Conservation (phyloP, 2,888 invertebrate species). For the Phaonia tiefii region DNA sequence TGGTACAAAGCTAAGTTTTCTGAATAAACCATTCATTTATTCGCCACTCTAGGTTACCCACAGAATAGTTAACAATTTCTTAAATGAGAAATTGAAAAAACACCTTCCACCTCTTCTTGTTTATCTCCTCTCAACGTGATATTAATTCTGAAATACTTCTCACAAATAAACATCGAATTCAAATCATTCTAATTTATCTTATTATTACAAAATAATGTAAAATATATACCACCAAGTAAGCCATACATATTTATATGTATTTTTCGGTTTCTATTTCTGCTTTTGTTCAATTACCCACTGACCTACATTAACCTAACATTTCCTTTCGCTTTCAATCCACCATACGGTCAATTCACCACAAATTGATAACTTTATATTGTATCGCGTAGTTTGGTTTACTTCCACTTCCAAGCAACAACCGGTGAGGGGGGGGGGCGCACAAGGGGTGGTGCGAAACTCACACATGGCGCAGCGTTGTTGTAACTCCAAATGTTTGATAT, state of each 20-base stretch:
- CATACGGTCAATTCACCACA: neutral
- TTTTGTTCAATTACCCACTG: conserved; percentile 16
- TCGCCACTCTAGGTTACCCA: too few species aligned
- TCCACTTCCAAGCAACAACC: too few species aligned
- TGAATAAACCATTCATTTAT: too few species aligned
- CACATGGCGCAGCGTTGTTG: conserved; percentile 68
- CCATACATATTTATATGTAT: conserved; percentile 1
- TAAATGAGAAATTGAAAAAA: too few species aligned
- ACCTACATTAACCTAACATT: conserved; percentile 37
- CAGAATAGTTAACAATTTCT: too few species aligned
- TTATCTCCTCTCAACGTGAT: too few species aligned
- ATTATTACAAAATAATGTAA: neutral
- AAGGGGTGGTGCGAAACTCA: too few species aligned
- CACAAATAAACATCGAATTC: too few species aligned
- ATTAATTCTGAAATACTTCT: too few species aligned
- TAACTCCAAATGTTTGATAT: conserved; percentile 13
- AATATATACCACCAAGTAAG: neutral
- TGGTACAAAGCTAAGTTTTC: too few species aligned
- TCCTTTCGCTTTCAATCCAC: conserved; percentile 48
- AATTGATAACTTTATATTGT: neutral
- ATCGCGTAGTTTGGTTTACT: neutral
- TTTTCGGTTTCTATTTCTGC: neutral
- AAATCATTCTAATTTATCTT: neutral
- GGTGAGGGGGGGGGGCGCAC: too few species aligned
- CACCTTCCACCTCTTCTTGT: too few species aligned